Base-by-base conservation (phyloP, 64 coral and sea anemone genomes). In the Stichodactyla helianthus region DNA sequence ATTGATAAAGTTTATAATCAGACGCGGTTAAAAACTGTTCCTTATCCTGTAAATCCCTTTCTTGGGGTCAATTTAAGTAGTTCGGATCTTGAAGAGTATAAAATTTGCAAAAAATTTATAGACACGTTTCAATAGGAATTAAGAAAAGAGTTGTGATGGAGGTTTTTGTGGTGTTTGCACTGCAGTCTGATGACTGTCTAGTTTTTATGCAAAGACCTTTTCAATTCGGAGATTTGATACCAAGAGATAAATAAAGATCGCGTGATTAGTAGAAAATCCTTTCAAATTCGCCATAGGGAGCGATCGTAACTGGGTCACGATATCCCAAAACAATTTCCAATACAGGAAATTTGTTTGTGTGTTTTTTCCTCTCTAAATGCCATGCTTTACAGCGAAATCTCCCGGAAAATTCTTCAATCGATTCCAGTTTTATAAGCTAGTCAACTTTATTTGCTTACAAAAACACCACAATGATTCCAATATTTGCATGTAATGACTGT, bases 141-240 rank as follows among this genome's bases (percentile, higher is more conserved):
- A 44, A 44, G 35, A 35, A 31, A 23, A 31, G 68, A 31, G 25
- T 9, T 27, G 7, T 74, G 10, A n/a, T 65, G 4, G 62, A n/a
- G 55, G 55, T 58, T 58, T 74, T 81, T 81, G 77, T 81, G 50
- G 52, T 81, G 78, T 81, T 81, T 81, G 68, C 25, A 8, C 12
- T 9, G 4, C 5, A 19, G 78, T 81, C 78, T 81, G 78, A 15
- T 6, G 35, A 54, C 18, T 81, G 78, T 81, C 78, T 81, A 81
- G 78, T 51, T 81, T 81, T 81, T 81, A 81, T 81, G 78, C 78
- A 81, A 81, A 81, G 52, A 51, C 16, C 78, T 81, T 81, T 51
- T 65, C 4, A 65, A 65, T 65, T 65, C 8, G 20, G 22, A 15
- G 14, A 58, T 58, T 58, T 58, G 55, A 58, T 5, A 58, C 55